These are phyloP conservation scores for Xestia sexstrigata DNA, from an alignment of 2,888 invertebrate genomes.

Conservation along the genomic window DNA sequence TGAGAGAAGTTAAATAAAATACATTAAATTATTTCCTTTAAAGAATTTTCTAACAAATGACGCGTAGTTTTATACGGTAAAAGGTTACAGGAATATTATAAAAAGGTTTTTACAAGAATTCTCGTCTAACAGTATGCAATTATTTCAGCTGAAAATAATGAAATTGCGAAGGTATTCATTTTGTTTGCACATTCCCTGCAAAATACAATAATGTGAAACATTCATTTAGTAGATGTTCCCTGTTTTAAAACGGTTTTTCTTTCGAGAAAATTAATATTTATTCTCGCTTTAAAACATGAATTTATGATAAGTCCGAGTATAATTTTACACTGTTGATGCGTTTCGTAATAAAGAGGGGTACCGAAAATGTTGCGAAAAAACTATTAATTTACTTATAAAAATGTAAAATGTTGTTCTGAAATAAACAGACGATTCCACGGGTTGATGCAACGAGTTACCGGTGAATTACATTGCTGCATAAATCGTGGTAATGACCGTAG, in stretches of 20 bases:
- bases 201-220: conserved; percentile 28
- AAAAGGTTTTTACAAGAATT: not conserved
- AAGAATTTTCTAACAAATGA: not conserved
- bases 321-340: conserved; percentile 9
- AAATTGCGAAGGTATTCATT: conserved; percentile 18
- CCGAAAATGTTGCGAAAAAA: not conserved
- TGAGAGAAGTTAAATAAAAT: conserved; percentile 3
- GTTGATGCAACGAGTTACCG: not conserved
- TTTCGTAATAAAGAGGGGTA: conserved; percentile 30
- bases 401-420: not conserved
- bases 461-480: conserved; percentile 2
- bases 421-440: not conserved
- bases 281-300: conserved; percentile 40
- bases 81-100: not conserved
- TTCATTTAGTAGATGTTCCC: conserved; percentile 19
- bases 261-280: conserved; percentile 24
- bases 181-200: conserved; percentile 26
- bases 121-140: conserved; percentile 3
- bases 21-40: not conserved
- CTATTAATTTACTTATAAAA: conserved; percentile 7
- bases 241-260: conserved; percentile 25
- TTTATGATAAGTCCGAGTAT: conserved; percentile 34
- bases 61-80: not conserved
- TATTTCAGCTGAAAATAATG: conserved; percentile 27
- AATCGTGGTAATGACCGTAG: not conserved